Evolutionary conservation across 2,888 invertebrate species (phyloP), one percentile per base, ranked within the genome.

Genomic region (Platycnemis pennipes): DNA sequence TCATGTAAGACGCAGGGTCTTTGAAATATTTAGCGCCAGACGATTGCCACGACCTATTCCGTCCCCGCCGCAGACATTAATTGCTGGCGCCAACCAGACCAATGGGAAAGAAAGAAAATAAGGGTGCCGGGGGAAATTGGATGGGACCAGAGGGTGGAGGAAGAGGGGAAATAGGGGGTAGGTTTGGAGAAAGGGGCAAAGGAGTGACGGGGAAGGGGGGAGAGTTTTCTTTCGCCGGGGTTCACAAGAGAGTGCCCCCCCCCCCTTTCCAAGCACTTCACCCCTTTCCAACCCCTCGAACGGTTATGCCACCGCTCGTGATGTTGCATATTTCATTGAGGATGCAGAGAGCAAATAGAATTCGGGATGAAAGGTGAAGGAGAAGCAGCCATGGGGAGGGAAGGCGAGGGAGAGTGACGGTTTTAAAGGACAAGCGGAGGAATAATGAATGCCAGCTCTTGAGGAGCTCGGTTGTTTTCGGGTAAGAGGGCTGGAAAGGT

Each of bases 281-380:
- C 5, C n/a, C 69, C 37, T 37, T 13, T 77, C 77, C 77, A 16
- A 31, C 11, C 37, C 49, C 77, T 37, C 37, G 31, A 37, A 77
- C 77, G 77, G 31, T 77, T 77, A 77, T 77, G 31, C 77, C 77
- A 37, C 16, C 77, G 77, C 77, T 77, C 37, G 77, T 13, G 31
- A 77, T 13, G 77, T 16, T 77, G 77, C 77, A 77, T 77, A 37
- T 77, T 77, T 77, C 77, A 77, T 77, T 37, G 37, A 77, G 77
- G 77, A 37, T 77, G 77, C 37, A 37, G 77, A 69, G 31, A 77
- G 77, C 77, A 77, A 77, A 77, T 77, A 77, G 77, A 77, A 77
- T 77, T 77, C 37, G 77, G 77, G 77, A 77, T 77, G 77, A 77
- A 77, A 77, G 31, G 31, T 37, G 77, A 77, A n/a, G 77, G 77